Percentiles rank a stretch among this genome's conserved stretches.
These are phyloP conservation scores for Gymnoscopelus braueri DNA, from an alignment of 2,797 vertebrate species.

Conservation along the genomic window DNA sequence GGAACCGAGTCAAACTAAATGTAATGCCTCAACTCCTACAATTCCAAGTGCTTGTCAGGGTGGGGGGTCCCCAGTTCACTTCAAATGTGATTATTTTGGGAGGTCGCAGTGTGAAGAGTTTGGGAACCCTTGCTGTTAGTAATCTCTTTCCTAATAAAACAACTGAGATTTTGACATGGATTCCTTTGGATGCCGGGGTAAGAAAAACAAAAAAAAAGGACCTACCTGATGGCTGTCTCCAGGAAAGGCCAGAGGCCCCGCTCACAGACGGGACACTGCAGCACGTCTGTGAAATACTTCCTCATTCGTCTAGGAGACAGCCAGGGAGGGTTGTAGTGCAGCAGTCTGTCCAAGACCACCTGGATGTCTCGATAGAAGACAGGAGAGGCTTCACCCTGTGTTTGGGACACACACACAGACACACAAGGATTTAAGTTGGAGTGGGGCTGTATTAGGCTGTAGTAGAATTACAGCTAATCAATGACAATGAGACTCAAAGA, in stretches of 20 bases:
- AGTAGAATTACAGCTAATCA: neutral
- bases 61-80: no score
- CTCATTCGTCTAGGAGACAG: conserved; percentile 71
- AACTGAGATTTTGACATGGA: no score
- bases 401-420: conserved; percentile 7
- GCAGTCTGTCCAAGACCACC: conserved; percentile 78
- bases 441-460: neutral
- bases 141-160: no score
- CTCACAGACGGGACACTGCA: conserved; percentile 86
- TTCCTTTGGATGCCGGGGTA: no score
- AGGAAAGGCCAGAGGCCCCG: conserved; percentile 76
- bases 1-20: no score
- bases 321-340: conserved; percentile 88
- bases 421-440: neutral
- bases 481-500: no score
- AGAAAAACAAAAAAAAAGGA: no score
- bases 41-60: no score
- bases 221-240: conserved; percentile 73
- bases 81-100: no score
- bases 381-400: conserved; percentile 76
- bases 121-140: no score
- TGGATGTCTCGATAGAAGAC: conserved; percentile 75
- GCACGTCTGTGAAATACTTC: conserved; percentile 84
- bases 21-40: no score
- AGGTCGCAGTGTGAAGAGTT: no score